These are phyloP conservation scores for Corynorhinus townsendii DNA, from an alignment of 2,113 vertebrate species.

Conservation along the genomic window DNA sequence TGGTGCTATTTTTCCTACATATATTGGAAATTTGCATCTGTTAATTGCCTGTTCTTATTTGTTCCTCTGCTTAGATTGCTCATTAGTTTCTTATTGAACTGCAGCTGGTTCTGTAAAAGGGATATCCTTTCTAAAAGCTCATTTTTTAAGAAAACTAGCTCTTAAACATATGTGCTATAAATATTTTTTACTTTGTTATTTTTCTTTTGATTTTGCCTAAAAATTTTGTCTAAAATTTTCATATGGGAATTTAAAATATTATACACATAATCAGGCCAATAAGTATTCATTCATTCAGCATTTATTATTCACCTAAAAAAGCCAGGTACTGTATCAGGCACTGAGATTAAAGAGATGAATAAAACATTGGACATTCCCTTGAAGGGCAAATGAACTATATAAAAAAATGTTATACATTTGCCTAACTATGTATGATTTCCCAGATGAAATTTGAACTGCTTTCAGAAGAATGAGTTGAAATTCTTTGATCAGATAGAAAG, in stretches of 20 bases:
- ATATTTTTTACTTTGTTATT: not conserved
- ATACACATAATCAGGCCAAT: not conserved
- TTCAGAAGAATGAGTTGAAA: constrained; percentile 1
- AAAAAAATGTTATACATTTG: not conserved
- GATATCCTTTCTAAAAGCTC: not conserved
- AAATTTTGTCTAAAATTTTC: not conserved
- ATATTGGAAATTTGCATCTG: not conserved
- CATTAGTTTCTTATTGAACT: not conserved
- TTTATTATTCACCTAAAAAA: not conserved
- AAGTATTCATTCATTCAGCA: not conserved
- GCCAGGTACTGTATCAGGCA: not conserved
- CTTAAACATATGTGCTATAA: not conserved
- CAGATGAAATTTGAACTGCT: constrained; percentile 16
- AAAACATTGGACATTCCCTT: not conserved
- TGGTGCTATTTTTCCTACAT: not conserved
- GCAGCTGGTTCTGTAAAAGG: too few species aligned
- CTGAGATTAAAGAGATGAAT: not conserved
- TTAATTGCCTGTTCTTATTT: not conserved
- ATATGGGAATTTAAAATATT: not conserved
- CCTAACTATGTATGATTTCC: not conserved
- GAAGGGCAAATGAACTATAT: not conserved
- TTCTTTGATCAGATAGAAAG: not conserved
- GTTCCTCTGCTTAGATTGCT: not conserved
- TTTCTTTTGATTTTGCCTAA: not conserved
- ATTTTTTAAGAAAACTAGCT: not conserved